Conservation (phyloP, 2,888 invertebrate genomes). For the Limnephilus rhombicus region DNA sequence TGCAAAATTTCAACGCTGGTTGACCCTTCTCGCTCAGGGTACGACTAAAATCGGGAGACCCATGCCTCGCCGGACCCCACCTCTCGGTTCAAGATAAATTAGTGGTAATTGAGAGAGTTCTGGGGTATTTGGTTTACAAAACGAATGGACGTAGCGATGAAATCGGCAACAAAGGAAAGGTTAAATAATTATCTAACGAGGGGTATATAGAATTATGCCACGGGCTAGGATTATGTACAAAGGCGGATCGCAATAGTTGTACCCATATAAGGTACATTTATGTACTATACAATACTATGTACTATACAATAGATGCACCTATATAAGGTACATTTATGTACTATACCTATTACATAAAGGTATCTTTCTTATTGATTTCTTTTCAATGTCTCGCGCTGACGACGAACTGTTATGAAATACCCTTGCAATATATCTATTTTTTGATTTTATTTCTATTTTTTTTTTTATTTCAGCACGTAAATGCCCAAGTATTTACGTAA, state of each 20-base stretch:
- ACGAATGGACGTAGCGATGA: slow-evolving; percentile 43
- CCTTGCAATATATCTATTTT: no score
- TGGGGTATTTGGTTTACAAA: slow-evolving; percentile 40
- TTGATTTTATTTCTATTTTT: no score
- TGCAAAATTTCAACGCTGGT: background rate
- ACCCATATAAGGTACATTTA: no score
- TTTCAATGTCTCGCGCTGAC: background rate
- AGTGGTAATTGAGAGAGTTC: slow-evolving; percentile 45
- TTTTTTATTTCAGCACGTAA: no score
- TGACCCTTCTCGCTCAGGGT: background rate
- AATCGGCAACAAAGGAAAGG: slow-evolving; percentile 38
- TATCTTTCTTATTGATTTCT: background rate
- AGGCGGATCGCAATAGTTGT: background rate
- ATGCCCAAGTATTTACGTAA: no score
- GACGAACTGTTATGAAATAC: no score
- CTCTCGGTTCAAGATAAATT: slow-evolving; percentile 38
- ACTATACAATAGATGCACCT: no score
- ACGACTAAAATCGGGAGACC: no score
- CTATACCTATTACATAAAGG: background rate
- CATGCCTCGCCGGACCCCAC: background rate
- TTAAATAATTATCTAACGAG: slow-evolving; percentile 41
- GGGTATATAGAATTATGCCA: background rate
- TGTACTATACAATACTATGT: no score
- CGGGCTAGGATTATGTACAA: background rate
- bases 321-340: no score